Evolutionary conservation across 1,140 invertebrate species (phyloP).

Genomic region (Chymomyza costata): DNA sequence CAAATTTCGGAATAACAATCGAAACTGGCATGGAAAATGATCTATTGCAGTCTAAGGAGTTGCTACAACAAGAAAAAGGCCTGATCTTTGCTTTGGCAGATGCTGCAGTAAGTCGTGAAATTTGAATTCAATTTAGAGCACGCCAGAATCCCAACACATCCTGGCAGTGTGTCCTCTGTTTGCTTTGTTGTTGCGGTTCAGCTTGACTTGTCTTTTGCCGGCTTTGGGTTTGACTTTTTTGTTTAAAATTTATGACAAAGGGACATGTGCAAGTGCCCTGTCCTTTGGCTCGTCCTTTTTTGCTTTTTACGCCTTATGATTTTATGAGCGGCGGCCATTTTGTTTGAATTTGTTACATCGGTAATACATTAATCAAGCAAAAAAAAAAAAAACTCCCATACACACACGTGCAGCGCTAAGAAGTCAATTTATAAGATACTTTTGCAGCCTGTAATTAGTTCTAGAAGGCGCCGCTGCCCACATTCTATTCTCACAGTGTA

Average conservation of each 20-base stretch:
- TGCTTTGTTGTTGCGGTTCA: constrained; percentile 20
- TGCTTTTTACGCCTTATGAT: constrained; percentile 1
- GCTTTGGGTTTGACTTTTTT: constrained; percentile 48
- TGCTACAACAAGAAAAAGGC: constrained; percentile 23
- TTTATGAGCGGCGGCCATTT: constrained; percentile 42
- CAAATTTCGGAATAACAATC: constrained; percentile 61
- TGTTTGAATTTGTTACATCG: constrained; percentile 6
- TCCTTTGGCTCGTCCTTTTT: constrained; percentile 2
- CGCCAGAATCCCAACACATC: constrained; percentile 10
- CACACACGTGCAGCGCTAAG: constrained; percentile 70
- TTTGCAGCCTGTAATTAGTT: constrained; percentile 22
- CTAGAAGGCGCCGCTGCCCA: constrained; percentile 34
- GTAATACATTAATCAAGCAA: constrained; percentile 51
- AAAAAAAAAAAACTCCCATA: no score
- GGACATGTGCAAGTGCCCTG: constrained; percentile 57
- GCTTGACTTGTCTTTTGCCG: constrained; percentile 64
- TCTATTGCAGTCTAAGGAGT: constrained; percentile 54
- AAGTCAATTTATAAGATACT: constrained; percentile 57
- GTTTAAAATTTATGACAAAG: constrained; percentile 51
- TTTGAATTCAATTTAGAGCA: constrained; percentile 74
- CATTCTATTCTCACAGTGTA: constrained; percentile 68
- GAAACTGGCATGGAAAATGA: constrained; percentile 58
- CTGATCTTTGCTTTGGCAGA: constrained; percentile 69
- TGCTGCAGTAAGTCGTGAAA: constrained; percentile 52
- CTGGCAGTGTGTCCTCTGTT: neutral